Percentiles rank a stretch among this genome's conserved stretches.
Conservation (phyloP, 2,888 invertebrate genomes). For the Apamea crenata region DNA sequence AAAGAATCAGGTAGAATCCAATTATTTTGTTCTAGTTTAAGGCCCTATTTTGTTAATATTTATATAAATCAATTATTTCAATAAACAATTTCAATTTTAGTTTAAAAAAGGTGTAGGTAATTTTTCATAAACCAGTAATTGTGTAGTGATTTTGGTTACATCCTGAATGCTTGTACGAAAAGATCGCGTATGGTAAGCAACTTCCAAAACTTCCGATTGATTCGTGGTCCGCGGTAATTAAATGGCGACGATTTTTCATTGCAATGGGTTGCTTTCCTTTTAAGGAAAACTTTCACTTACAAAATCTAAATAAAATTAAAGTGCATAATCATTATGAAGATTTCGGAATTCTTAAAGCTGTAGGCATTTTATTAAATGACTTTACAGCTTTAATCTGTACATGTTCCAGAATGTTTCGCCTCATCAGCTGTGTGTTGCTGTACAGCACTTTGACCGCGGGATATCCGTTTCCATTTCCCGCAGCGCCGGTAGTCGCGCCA, state of each 20-base stretch:
- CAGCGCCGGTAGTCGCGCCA: conserved; percentile 50
- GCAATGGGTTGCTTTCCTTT: neutral
- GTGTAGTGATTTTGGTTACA: neutral
- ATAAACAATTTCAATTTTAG: too few species aligned
- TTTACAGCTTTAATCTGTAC: neutral
- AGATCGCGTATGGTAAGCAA: neutral
- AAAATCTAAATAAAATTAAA: neutral
- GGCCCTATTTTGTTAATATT: neutral
- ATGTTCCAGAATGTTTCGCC: conserved; percentile 70
- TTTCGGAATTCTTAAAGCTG: neutral
- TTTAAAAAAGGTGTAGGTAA: neutral
- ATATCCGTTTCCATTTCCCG: conserved; percentile 63
- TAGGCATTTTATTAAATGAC: neutral
- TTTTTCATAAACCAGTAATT: neutral
- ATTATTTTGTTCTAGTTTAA: neutral
- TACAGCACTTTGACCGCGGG: conserved; percentile 60
- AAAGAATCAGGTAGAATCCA: neutral
- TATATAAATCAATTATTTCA: neutral
- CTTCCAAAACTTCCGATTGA: neutral
- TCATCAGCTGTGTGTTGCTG: conserved; percentile 65
- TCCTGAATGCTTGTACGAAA: neutral
- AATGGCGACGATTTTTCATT: neutral
- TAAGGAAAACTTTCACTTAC: neutral
- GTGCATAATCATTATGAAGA: neutral
- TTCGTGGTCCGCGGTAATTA: neutral